Evolutionary conservation across 2,113 vertebrate species (phyloP), one percentile per base, ranked within the genome.

Genomic region (Thamnophis sirtalis): DNA sequence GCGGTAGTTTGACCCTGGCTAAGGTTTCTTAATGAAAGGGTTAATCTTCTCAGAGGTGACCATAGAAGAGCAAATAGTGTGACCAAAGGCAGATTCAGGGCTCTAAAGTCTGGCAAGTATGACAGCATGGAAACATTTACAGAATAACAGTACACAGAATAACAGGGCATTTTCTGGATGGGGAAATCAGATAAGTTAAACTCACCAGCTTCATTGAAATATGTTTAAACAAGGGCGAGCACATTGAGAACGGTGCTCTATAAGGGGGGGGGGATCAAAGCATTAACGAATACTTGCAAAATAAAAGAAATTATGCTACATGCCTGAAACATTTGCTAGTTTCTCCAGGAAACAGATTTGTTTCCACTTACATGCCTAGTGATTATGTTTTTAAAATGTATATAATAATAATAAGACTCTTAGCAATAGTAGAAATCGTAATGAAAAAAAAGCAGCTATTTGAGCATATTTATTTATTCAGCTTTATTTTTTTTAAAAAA

Each of bases 41-140:
- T 99, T 99, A 99, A 99, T 99, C 99, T 99, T 98, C 98, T 99
- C 98, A 97, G 98, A 98, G 98, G 98, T 99, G 98, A 99, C 98
- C 97, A 99, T 99, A 99, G 98, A 99, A 97, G 97, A 98, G 98
- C 98, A 98, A 97, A 97, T 97, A 98, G 98, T 99, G 99, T 99
- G 99, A 99, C 99, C 99, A 99, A 99, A 99, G 97, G 98, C 98
- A 99, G 98, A 99, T 98, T 98, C 98, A 98, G 98, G 98, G 96
- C 97, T 97, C 97, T 96, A 93, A 98, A 98, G 97, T 98, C 97
- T 98, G 96, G 96, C 92, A 97, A 97, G 98, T 98, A 98, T 98
- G 98, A 98, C 98, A 98, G 97, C 96, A 93, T 98, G 97, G 97
- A 98, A 98, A 98, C 98, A 97, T 97, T 96, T 98, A 97, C 97